Conservation (phyloP, 1,140 invertebrate genomes). For the Meloidogyne floridensis region DNA sequence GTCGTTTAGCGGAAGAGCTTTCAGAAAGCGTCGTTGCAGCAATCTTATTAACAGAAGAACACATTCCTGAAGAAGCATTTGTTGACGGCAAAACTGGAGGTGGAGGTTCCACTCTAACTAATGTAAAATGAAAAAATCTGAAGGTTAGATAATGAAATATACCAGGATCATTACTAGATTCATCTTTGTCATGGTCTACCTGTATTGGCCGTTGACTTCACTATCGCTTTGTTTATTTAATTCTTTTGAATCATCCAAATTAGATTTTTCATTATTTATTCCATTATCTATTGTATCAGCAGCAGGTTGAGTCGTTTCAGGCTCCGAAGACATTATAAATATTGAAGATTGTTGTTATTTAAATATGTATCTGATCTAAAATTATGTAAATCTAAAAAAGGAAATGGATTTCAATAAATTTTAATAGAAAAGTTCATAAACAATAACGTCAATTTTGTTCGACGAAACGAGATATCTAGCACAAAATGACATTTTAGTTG, state of each 20-base stretch:
- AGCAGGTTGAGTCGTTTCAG: not conserved
- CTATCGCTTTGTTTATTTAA: not conserved
- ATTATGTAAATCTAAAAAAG: too few species aligned
- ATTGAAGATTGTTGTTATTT: too few species aligned
- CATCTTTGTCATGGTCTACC: not conserved
- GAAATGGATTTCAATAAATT: too few species aligned
- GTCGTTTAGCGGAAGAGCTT: not conserved
- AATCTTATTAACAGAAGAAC: not conserved
- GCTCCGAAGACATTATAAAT: not conserved
- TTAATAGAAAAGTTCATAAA: too few species aligned
- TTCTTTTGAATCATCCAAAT: not conserved
- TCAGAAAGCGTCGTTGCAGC: not conserved
- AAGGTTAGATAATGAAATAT: too few species aligned
- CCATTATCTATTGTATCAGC: not conserved
- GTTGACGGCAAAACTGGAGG: not conserved
- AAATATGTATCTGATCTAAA: too few species aligned
- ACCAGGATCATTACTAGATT: not conserved
- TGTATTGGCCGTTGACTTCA: not conserved
- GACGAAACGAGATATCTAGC: too few species aligned
- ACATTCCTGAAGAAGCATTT: not conserved
- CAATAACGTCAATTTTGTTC: too few species aligned
- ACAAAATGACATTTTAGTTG: too few species aligned
- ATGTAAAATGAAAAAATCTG: too few species aligned
- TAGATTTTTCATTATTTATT: not conserved
- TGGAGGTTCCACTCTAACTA: conserved; percentile 11